Percentiles rank a stretch among this genome's conserved stretches.
phyloP scores from a whole-genome alignment of 2,797 vertebrate species.

The Gallinago nigripennis region DNA sequence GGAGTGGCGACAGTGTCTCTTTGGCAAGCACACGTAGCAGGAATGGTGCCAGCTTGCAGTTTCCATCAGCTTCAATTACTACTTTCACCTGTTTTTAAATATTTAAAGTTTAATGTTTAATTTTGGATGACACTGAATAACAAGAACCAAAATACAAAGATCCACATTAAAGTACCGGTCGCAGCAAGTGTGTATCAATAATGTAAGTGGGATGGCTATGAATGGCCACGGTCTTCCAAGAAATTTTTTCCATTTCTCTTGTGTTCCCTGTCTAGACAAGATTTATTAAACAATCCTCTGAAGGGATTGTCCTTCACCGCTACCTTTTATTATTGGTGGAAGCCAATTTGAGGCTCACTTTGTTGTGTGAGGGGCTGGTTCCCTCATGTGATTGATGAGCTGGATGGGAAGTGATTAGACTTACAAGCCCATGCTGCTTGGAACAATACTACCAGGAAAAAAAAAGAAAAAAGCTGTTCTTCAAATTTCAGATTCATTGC shows the following conservation, averaged over 20 bases:
- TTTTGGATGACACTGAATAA: neutral
- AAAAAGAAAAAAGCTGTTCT: neutral
- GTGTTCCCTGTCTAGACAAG: constrained; percentile 10
- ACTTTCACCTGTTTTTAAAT: neutral
- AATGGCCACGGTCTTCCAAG: neutral
- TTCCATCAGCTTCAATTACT: neutral
- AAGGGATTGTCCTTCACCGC: neutral
- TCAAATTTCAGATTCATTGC: constrained; percentile 36
- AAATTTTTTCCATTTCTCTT: neutral
- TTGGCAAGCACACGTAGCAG: neutral
- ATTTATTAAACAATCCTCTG: constrained; percentile 46
- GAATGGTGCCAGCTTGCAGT: neutral
- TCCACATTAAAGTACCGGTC: neutral
- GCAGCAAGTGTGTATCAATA: neutral
- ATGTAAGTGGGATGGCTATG: neutral
- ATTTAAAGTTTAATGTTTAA: neutral
- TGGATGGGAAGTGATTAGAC: constrained; percentile 61
- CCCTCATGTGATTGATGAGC: constrained; percentile 53
- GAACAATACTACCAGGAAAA: constrained; percentile 37
- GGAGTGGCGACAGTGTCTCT: neutral
- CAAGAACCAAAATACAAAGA: constrained; percentile 3
- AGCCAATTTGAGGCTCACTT: constrained; percentile 9
- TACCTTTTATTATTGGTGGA: constrained; percentile 46
- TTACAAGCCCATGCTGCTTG: constrained; percentile 49
- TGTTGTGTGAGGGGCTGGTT: neutral